Evolutionary conservation across 2,113 vertebrate species (phyloP), one percentile per base, ranked within the genome.

Genomic region (Dascyllus trimaculatus): DNA sequence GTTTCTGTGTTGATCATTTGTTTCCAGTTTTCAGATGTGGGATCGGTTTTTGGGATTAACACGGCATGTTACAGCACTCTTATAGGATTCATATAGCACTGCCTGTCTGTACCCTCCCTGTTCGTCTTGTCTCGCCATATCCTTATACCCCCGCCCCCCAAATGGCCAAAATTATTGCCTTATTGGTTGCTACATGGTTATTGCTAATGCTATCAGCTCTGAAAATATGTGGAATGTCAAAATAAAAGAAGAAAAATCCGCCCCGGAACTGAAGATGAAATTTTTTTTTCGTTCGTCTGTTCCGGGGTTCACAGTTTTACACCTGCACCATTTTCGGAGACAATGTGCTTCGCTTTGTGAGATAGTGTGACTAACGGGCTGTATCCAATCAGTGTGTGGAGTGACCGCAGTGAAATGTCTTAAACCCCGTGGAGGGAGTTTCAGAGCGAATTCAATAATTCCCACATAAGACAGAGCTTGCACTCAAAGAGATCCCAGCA

Each of bases 371-470:
- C 84, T 78, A 87, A 92, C 80, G 60, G 48, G 52, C 82, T 84
- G 71, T 63, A 69, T 85, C 85, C 80, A 88, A 61, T 92, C 82
- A 87, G 43, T 49, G 45, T 38, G 43, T 38, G 54, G 85, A 85
- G 57, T 76, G 52, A 84, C 75, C 52, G 35, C 56, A 64, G 69
- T 71, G 75, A 85, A 79, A 87, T 64, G 54, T 84, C 73, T 86
- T 56, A 75, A 75, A 75, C 70, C 21, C n/a, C 54, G 51, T 17
- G 22, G 43, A 89, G 74, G 69, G 48, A 86, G 85, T 86, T 69
- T 77, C 64, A 65, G 82, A 91, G 88, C 53, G 5, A 78, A 90
- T 92, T 91, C 63, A 87, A 90, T 89, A 83, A 92, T 90, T 90
- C 80, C 78, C 65, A 72, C 71, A 80, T 85, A 73, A 87, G 48